Conservation (phyloP, 2,113 vertebrate genomes). For the Pangasianodon gigas region DNA sequence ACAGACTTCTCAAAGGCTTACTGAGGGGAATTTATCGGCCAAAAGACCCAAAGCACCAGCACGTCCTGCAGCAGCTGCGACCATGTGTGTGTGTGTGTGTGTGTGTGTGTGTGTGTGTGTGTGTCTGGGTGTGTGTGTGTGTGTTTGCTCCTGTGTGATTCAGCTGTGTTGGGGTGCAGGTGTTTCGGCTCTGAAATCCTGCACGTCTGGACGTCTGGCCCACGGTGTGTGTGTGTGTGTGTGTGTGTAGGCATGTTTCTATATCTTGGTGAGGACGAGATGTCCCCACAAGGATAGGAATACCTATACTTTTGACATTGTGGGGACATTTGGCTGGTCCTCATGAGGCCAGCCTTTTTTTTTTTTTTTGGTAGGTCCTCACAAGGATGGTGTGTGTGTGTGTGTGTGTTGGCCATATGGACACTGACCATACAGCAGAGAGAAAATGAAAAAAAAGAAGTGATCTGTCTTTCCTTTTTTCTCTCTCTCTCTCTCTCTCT, state of each 20-base stretch:
- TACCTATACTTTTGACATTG: background rate
- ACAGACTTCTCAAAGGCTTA: slow-evolving; percentile 47
- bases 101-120: slow-evolving; percentile 42
- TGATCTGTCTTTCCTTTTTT: background rate
- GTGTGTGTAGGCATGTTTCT: background rate
- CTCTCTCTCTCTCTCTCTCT: background rate
- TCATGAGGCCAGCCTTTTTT: background rate
- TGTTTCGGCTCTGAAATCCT: slow-evolving; percentile 48
- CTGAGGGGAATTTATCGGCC: slow-evolving; percentile 34
- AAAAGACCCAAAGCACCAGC: slow-evolving; percentile 39
- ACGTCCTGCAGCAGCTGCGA: slow-evolving; percentile 34
- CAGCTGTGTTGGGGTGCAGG: slow-evolving; percentile 40
- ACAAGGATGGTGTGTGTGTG: background rate
- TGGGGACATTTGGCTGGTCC: background rate
- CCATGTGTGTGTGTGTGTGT: slow-evolving; percentile 10
- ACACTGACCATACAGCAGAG: slow-evolving; percentile 1
- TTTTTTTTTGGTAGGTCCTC: background rate
- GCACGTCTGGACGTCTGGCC: slow-evolving; percentile 15
- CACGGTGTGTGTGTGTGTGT: background rate
- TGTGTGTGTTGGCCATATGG: slow-evolving; percentile 39
- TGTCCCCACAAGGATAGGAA: background rate
- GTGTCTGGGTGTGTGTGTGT: background rate
- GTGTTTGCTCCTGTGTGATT: slow-evolving; percentile 2
- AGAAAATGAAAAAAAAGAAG: background rate
- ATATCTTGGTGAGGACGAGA: background rate